Base-by-base conservation (phyloP, 1,140 invertebrate species). In the Drosophila pruinosa region DNA sequence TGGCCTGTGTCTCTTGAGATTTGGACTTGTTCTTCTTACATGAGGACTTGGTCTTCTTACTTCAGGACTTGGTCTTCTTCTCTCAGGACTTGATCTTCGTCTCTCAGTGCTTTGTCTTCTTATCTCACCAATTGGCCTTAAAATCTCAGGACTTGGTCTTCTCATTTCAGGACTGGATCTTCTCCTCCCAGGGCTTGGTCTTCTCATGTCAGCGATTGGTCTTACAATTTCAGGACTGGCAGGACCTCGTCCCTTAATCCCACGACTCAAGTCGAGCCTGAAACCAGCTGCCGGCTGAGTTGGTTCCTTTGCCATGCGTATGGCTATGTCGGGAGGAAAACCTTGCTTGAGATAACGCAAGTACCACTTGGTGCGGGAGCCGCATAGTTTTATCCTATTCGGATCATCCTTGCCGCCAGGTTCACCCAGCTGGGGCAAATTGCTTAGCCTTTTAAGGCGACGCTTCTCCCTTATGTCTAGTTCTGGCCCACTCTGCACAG, bases 351-450 rank as follows among this genome's bases (percentile, higher is more conserved):
- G 21, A 19, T 70, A 70, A 3, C 58, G 67, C 10, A 47, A 12
- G 22, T 47, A 70, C 48, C 67, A 54, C n/a, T 70, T 63, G 7
- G 21, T 36, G 3, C 65, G 53, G 3, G 62, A 57, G 6, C 57
- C 57, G 14, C 36, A 24, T 4, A 68, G 28, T 2, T 12, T 6
- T 10, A 6, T 21, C 1, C 17, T 26, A 4, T 59, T 41, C 0
- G 21, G n/a, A 26, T 62, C 36, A 10, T 41, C 21, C 15, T 5
- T 19, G 7, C 22, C 47, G 1, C 47, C 59, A 3, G 59, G 34
- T 7, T 52, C n/a, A 1, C 47, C 59, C 22, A 28, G 17, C 5
- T 22, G 12, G 4, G 45, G 45, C 6, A 24, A 7, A 10, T 31
- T 31, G 10, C 28, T n/a, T n/a, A n/a, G n/a, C n/a, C n/a, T n/a